Base-by-base conservation (phyloP, 2,113 vertebrate species). In the Odobenus rosmarus region DNA sequence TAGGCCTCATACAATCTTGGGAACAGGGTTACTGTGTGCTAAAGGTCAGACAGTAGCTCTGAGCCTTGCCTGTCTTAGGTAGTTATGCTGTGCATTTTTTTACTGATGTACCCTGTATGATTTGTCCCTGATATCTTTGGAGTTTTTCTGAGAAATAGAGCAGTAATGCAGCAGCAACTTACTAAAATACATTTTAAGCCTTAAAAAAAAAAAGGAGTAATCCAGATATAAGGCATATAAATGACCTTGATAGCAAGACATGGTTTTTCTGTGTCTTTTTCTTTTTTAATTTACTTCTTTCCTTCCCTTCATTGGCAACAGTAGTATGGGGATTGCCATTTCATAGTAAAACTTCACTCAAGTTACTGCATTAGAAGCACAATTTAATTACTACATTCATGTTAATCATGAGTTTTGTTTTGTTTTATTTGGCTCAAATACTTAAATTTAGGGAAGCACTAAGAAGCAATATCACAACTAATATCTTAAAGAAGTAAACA, bases 371-470 rank as follows among this genome's bases (percentile, higher is more conserved):
- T 36, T 62, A 46, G 8, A 95, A 90, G 9, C 74, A 92, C 49
- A 76, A 0, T 92, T 91, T 82, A 92, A 95, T 92, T 79, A 59
- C 67, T 51, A 36, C 51, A 51, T 81, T 93, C 19, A 85, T 67
- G 92, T 95, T 81, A 62, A 71, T 71, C 88, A 49, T 93, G 12
- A 4, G 0, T 57, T 94, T 81, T 46, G 46, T 94, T 51, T 84
- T 57, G 31, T 83, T 26, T 23, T 90, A 8, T 90, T 94, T 83
- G 21, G 1, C 24, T 86, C 51, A 81, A 80, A 92, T 94, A 76
- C 12, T 96, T 93, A 82, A 74, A 84, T 46, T 80, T 91, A 95
- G 36, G 21, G 46, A 93, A 59, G 5, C 36, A 89, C 21, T 92
- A 61, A 93, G 33, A 91, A 93, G 10, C 11, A 64, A 28, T 69